Conservation (phyloP, 2,797 vertebrate species). For the Xenopus petersii region DNA sequence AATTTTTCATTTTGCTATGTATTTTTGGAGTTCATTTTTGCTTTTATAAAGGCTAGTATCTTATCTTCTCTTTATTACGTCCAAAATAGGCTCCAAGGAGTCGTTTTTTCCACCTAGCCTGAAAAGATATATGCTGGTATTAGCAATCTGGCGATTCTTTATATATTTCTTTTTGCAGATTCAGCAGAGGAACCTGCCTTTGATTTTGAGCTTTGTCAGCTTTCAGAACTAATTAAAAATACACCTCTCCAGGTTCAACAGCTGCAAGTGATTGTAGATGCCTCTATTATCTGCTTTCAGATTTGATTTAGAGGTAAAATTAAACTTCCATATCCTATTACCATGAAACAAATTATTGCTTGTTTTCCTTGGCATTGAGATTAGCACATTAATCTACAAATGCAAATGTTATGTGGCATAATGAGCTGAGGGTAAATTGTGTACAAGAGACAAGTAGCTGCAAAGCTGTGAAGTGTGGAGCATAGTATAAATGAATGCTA, state of each 20-base stretch:
- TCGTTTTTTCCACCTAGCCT: neutral
- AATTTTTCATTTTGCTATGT: slow-evolving; percentile 15
- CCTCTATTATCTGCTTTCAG: slow-evolving; percentile 49
- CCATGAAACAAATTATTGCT: slow-evolving; percentile 33
- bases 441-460: too few relatives aligned
- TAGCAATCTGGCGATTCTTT: slow-evolving; percentile 27
- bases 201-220: slow-evolving; percentile 53
- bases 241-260: slow-evolving; percentile 47
- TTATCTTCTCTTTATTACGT: neutral
- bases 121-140: slow-evolving; percentile 28
- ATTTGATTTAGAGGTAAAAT: slow-evolving; percentile 55
- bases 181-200: slow-evolving; percentile 51
- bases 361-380: slow-evolving; percentile 32
- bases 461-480: too few relatives aligned
- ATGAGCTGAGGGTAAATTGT: too few relatives aligned
- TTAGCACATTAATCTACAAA: slow-evolving; percentile 21
- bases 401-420: slow-evolving; percentile 8
- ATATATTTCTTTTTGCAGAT: slow-evolving; percentile 29
- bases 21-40: neutral
- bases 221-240: slow-evolving; percentile 58
- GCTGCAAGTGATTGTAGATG: slow-evolving; percentile 49
- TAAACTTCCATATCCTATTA: slow-evolving; percentile 35
- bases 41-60: slow-evolving; percentile 1
- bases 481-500: too few relatives aligned
- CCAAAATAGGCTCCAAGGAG: neutral